Evolutionary conservation across 2,113 vertebrate species (phyloP), one percentile per base, ranked within the genome.

Genomic region (Maccullochella peelii): DNA sequence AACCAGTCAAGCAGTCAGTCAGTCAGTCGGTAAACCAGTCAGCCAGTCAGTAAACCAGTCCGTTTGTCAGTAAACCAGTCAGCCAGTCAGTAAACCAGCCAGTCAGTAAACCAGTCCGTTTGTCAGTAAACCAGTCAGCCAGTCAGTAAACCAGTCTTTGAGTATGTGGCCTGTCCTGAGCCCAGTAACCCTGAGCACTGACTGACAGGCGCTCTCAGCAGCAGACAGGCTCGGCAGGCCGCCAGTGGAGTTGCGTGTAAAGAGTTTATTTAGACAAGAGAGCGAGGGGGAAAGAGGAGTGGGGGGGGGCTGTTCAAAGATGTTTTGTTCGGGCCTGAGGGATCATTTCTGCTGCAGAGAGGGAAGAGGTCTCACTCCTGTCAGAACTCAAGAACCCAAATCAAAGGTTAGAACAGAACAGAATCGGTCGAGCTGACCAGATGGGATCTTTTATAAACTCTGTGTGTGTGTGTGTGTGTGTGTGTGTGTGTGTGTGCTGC

Each of bases 211-310:
- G 9, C 72, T 57, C 77, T 80, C 72, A 65, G 63, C 77, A 18
- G 80, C 77, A 79, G 80, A 80, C 73, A 8, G 63, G 55, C 80
- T 73, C 38, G 86, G 88, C 75, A 63, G 78, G 83, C 81, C 12
- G 91, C 90, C 91, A 90, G 76, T 4, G 2, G 75, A 73, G 86
- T 90, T 89, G 86, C 88, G 81, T 93, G 90, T 91, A 82, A 88
- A 89, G 87, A 89, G 88, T 91, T 93, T 91, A 91, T 91, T 93
- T 93, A 90, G 85, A 90, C 86, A 87, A 84, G 86, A 52, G 86
- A 42, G 78, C 2, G 49, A 27, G 78, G 25, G 72, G 79, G 5
- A 2, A 10, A 6, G 27, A 2, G 25, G 16, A 1, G 15, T 2
- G 16, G 36, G 8, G 50, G 27, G 12, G 1, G 55, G 54, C 11